These are phyloP conservation scores for Onychorhynchus coronatus DNA, from an alignment of 2,113 vertebrate species.

Conservation along the genomic window DNA sequence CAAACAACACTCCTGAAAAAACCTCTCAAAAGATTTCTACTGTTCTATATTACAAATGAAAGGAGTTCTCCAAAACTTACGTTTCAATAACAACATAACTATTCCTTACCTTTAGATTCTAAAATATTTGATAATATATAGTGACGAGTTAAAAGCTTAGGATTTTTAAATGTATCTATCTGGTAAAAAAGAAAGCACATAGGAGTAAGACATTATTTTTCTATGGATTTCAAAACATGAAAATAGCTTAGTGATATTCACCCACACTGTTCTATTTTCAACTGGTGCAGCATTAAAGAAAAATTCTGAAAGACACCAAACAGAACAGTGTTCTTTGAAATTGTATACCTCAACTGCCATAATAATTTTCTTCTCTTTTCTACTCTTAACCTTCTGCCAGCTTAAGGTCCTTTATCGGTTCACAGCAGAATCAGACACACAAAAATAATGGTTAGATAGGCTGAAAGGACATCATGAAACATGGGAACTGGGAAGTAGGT, in stretches of 20 bases:
- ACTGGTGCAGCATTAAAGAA: background rate
- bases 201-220: background rate
- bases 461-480: background rate
- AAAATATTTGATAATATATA: background rate
- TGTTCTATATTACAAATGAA: background rate
- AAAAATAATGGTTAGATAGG: background rate
- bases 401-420: background rate
- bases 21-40: background rate
- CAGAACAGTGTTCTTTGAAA: background rate
- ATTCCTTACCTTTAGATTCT: background rate
- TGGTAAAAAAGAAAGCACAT: background rate
- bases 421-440: background rate
- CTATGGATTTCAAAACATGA: background rate
- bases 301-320: background rate
- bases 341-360: background rate
- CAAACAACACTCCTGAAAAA: fast-evolving
- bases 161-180: background rate
- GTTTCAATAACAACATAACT: background rate
- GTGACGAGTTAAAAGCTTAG: background rate
- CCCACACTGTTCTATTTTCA: background rate
- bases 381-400: background rate
- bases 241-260: background rate
- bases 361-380: background rate
- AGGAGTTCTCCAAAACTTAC: background rate
- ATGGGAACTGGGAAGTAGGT: background rate